phyloP scores from a whole-genome alignment of 2,113 vertebrate species.

The Oostethus manadensis region DNA sequence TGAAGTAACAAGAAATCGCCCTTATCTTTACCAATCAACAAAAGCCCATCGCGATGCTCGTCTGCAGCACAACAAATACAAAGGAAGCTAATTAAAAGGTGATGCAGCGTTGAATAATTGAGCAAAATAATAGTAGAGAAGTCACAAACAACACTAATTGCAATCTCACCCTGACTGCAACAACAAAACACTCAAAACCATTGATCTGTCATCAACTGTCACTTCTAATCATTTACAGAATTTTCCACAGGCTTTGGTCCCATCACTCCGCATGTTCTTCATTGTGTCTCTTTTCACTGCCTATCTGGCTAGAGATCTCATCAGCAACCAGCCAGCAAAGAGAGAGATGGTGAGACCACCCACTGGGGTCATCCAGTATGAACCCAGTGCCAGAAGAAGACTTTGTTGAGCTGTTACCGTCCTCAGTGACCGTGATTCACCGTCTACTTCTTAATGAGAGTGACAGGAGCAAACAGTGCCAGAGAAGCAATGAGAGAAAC shows the following conservation, averaged over 20 bases:
- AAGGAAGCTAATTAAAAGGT: too few relatives aligned
- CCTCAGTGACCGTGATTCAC: constrained; percentile 36
- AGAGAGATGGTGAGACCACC: constrained; percentile 28
- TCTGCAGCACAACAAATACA: neutral
- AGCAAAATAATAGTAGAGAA: neutral
- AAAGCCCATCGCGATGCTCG: constrained; percentile 8
- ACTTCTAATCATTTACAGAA: constrained; percentile 13
- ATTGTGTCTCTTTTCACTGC: constrained; percentile 33
- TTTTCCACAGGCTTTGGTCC: constrained; percentile 35
- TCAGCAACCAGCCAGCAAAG: constrained; percentile 24
- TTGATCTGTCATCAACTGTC: constrained; percentile 28
- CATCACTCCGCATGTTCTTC: constrained; percentile 44
- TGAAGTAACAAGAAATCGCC: neutral
- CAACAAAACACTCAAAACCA: constrained; percentile 13
- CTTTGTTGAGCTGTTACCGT: constrained; percentile 32
- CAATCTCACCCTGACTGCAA: constrained; percentile 4
- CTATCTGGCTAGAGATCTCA: constrained; percentile 34
- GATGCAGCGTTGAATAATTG: neutral
- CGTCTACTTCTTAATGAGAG: constrained; percentile 34
- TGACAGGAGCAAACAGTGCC: constrained; percentile 9
- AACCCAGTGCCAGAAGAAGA: constrained; percentile 3
- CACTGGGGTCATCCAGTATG: constrained; percentile 23
- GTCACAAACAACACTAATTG: constrained; percentile 11
- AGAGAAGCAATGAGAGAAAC: constrained; percentile 25
- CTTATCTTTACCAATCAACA: constrained; percentile 20